A percentile compares a stretch with the other conserved stretches of the same genome.
Evolutionary conservation across 2,888 invertebrate species (phyloP).

Genomic region (Cotesia congregata): DNA sequence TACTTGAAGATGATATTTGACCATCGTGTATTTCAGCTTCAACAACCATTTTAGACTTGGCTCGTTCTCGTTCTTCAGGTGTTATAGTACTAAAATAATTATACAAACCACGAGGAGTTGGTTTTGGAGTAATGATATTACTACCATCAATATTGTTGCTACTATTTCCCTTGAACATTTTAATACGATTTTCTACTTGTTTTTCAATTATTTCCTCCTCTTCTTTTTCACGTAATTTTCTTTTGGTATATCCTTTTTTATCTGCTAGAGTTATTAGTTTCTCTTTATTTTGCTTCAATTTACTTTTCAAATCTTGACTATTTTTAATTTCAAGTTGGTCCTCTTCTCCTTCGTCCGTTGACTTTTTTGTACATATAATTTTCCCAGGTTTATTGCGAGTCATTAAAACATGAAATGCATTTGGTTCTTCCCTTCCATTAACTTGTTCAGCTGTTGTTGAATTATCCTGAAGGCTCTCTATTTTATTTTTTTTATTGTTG

Average conservation of each 20-base stretch:
- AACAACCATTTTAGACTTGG: slow-evolving; percentile 53
- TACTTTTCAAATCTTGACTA: slow-evolving; percentile 44
- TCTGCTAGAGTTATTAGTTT: slow-evolving; percentile 74
- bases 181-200: slow-evolving; percentile 76
- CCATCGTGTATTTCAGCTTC: slow-evolving; percentile 61
- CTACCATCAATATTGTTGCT: slow-evolving; percentile 59
- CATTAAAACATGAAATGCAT: slow-evolving; percentile 60
- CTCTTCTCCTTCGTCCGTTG: slow-evolving; percentile 39
- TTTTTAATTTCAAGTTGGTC: slow-evolving; percentile 15
- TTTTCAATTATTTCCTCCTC: slow-evolving; percentile 74
- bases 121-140: slow-evolving; percentile 25
- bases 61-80: slow-evolving; percentile 52
- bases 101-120: slow-evolving; percentile 52
- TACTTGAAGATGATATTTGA: slow-evolving; percentile 17
- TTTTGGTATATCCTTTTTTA: slow-evolving; percentile 75
- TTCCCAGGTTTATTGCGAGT: slow-evolving; percentile 51
- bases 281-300: slow-evolving; percentile 49
- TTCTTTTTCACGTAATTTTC: slow-evolving; percentile 74
- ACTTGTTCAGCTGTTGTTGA: neutral
- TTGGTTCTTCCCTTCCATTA: slow-evolving; percentile 48
- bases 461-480: neutral
- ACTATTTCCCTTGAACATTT: slow-evolving; percentile 73
- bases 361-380: slow-evolving; percentile 13
- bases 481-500: neutral
- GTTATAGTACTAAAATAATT: slow-evolving; percentile 60